Base-by-base conservation (phyloP, 2,888 invertebrate genomes). In the Ametastegia equiseti region DNA sequence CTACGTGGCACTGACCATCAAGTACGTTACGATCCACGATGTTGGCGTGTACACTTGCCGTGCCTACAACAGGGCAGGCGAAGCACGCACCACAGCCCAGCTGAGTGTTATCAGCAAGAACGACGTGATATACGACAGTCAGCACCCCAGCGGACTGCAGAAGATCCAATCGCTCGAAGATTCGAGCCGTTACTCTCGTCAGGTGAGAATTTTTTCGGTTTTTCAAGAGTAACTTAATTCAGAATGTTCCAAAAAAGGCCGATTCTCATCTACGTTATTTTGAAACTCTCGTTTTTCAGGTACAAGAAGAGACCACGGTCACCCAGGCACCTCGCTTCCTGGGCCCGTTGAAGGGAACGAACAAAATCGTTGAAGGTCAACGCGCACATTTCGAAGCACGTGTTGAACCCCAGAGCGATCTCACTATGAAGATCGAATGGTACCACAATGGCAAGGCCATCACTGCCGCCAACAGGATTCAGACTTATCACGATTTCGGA, bases 401-500 rank as follows among this genome's bases (percentile, higher is more conserved):
- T 84, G 97, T 99, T 71, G 97, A 98, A 89, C 99, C 99, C 0
- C 97, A 98, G 92, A 98, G 96, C 89, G 99, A 99, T 92, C 94
- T 98, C 39, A 96, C 96, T 27, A 96, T 99, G 96, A 95, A 94
- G 88, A 96, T 98, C 83, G 98, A 99, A 92, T 99, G 99, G 99
- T 98, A 97, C 91, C 97, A 97, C 89, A 98, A 99, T 92, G 98
- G 98, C 80, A 96, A 97, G 90, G 95, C 97, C 83, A 96, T 99
- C 82, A 96, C 96, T 89, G 95, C 95, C 82, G 97, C 97, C 50
- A 97, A 96, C 89, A 95, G 99, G 86, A 99, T 98, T 89, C 98
- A 98, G 92, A 97, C 97, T 9, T 97, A 97, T 90, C 96, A 98
- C 88, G 98, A 99, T 92, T 99, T 99, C 92, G 99, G 99, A 82